Base-by-base conservation (phyloP, 2,888 invertebrate genomes). In the Balanococcus diminutus region DNA sequence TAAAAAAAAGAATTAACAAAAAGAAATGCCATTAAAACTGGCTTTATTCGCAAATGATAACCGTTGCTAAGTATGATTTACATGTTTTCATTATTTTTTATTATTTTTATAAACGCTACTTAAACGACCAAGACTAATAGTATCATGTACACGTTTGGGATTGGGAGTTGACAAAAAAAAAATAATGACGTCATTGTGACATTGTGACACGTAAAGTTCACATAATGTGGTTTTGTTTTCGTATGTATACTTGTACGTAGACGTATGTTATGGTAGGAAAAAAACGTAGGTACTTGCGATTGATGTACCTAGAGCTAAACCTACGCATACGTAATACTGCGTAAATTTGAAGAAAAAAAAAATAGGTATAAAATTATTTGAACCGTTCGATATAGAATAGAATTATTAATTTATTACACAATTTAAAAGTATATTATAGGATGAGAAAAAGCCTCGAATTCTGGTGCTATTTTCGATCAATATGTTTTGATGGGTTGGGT, bases 11-110 rank as follows among this genome's bases (percentile, higher is more conserved):
- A 4, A 28, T 67, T 67, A 67, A n/a, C n/a, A n/a, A n/a, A 67
- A 67, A 67, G 28, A 67, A 67, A 67, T 67, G 28, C 61, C 61
- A 67, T 67, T 67, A 67, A 67, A 67, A 67, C 61, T 51, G 51
- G 61, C 28, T 67, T 67, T 67, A 67, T 14, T 67, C 61, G 28
- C 61, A 28, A 67, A 28, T 67, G 61, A 67, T 67, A 67, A 28
- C 61, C 61, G 61, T 67, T 67, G 61, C 61, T 67, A 67, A 67
- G 61, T 67, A 67, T 67, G 61, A 67, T 67, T 67, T 67, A 67
- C 61, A 67, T 67, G 61, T 67, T 67, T 67, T 67, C 61, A 67
- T 67, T 67, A 67, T 28, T 67, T 67, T 67, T 67, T 67, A 67
- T 67, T 67, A 67, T 67, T 67, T 28, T 67, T 67, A 67, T 67